Conservation (phyloP, 2,797 vertebrate genomes). For the Eremophila alpestris region DNA sequence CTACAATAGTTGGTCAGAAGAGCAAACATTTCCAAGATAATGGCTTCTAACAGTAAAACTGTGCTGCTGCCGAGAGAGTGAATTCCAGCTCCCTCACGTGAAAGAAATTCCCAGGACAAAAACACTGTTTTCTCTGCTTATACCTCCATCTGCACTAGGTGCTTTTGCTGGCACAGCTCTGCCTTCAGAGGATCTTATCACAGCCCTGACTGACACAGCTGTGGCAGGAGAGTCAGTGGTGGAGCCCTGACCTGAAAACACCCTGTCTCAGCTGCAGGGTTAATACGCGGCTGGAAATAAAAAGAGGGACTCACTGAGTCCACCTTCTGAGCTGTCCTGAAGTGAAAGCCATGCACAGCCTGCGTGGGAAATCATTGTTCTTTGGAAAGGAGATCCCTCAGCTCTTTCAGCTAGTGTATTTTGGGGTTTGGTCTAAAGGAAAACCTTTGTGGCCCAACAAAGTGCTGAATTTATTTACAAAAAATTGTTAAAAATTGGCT, state of each 20-base stretch:
- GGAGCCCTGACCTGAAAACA: not conserved
- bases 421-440: not conserved
- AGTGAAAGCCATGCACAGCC: not conserved
- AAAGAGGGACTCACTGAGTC: not conserved
- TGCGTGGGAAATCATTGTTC: not conserved
- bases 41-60: not conserved
- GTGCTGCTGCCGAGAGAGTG: not conserved
- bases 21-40: not conserved
- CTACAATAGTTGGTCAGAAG: not conserved
- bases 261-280: not conserved
- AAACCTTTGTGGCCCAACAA: not conserved
- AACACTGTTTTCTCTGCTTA: rapidly evolving
- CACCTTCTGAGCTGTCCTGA: not conserved
- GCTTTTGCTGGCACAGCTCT: not conserved
- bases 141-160: not conserved
- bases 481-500: not conserved
- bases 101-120: not conserved
- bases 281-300: rapidly evolving
- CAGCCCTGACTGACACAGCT: not conserved
- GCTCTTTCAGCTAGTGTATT: not conserved
- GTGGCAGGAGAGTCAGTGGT: not conserved
- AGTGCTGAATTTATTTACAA: not conserved
- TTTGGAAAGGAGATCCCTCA: not conserved
- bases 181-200: not conserved
- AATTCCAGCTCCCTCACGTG: not conserved